Evolutionary conservation across 2,113 vertebrate species (phyloP).

Genomic region (Psittacula cyanocephala): DNA sequence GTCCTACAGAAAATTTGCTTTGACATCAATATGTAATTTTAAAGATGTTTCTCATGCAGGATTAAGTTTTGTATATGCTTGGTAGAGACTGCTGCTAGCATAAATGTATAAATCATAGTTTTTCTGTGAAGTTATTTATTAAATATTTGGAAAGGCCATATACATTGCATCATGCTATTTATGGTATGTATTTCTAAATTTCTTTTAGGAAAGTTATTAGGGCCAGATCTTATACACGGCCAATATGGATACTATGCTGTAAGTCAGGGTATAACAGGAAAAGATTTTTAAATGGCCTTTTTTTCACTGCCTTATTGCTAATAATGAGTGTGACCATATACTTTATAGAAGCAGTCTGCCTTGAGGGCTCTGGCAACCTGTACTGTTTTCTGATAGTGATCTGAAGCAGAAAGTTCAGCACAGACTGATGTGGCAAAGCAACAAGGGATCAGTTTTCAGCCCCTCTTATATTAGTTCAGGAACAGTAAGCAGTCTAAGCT

Average conservation of each 20-base stretch:
- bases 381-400: neutral
- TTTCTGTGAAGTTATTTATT: neutral
- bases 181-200: neutral
- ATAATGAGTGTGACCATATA: neutral
- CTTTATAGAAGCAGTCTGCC: neutral
- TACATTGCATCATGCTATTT: neutral
- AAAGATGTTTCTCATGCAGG: neutral
- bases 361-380: neutral
- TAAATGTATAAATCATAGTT: neutral
- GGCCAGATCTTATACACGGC: neutral
- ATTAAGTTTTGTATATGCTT: neutral
- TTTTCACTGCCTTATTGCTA: neutral
- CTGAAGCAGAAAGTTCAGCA: neutral
- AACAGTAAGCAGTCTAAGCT: neutral
- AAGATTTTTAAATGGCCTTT: neutral
- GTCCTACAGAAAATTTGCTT: neutral
- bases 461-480: neutral
- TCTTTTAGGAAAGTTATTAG: neutral
- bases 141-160: neutral
- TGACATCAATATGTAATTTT: neutral
- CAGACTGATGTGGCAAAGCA: neutral
- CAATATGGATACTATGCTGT: neutral
- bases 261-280: neutral
- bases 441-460: neutral
- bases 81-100: neutral